Evolutionary conservation across 2,888 invertebrate species (phyloP), one percentile per base, ranked within the genome.

Genomic region (Dorcus hopei): DNA sequence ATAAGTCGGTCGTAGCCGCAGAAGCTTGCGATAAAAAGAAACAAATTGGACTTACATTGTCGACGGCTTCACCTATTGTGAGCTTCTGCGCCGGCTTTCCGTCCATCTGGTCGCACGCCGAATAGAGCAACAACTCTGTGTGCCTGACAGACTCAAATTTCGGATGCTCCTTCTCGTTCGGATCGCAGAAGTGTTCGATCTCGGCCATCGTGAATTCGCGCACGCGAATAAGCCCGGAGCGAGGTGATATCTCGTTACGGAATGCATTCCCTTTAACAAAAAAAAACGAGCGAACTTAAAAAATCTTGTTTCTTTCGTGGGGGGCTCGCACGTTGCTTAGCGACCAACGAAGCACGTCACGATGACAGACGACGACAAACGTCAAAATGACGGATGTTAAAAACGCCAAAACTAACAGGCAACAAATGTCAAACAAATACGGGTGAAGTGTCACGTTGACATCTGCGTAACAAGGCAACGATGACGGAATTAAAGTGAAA

Each of bases 201-300:
- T 99, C 99, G 61, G 97, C 97, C 98, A 99, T 98, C 0, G 97
- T 98, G 75, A 99, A 99, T 78, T 99, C 99, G 72, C 97, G 87
- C 1, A 98, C 97, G 71, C 98, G 84, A 47, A 98, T 89, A 8
- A 98, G 82, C 1, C 98, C 98, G 64, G 97, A 95, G 61, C 99
- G 84, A 1, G 99, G 99, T 0, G 99, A 99, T 70, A 99, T 99
- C 83, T 99, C 99, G 81, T 99, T 99, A 68, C 99, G 87, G 77
- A 99, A 99, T 0, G 99, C 91, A 76, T 94, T 94, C 55, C 92
- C 91, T 75, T 57, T 49, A 65, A 54, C 45, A 56, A 49, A 39
- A 56, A 49, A 39, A 43, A 48, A 40, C 39, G 19, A 19, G 53
- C 45, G 23, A 33, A 33, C 3, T 14, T 14, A 14, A 14, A 14